Percentiles rank a stretch among this genome's conserved stretches.
Evolutionary conservation across 53 echinoderm and acorn worm genomes (phyloP).

Genomic region (Glandiceps talaboti): DNA sequence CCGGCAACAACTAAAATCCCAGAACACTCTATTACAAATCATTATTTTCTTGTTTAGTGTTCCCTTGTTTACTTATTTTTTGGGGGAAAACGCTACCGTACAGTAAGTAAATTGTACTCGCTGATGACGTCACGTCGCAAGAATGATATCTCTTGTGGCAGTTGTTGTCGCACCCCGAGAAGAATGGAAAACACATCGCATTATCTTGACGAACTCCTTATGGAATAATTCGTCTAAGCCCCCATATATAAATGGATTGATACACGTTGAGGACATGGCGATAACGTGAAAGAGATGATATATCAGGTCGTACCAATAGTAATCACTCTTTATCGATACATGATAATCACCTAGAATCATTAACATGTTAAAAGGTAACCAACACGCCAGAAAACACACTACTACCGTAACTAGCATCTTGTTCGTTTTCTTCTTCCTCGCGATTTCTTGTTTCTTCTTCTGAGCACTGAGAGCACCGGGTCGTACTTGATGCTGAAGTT

Average conservation of each 20-base stretch:
- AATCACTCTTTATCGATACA: neutral
- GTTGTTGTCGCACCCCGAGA: too few species aligned
- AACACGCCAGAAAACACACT: neutral
- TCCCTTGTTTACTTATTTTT: too few species aligned
- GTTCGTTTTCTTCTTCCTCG: neutral
- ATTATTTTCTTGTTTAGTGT: too few species aligned
- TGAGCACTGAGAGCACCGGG: neutral
- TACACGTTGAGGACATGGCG: neutral
- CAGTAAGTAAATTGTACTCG: too few species aligned
- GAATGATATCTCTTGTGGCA: too few species aligned
- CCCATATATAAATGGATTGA: neutral
- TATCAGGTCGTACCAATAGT: neutral
- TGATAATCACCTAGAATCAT: neutral
- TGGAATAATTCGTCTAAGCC: neutral
- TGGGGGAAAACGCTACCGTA: too few species aligned
- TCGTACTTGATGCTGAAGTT: neutral
- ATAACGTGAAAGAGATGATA: neutral
- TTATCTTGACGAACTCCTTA: neutral
- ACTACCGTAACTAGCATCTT: neutral
- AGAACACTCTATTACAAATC: too few species aligned
- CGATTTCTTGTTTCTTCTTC: neutral
- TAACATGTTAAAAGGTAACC: neutral
- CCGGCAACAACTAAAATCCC: too few species aligned
- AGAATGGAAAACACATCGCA: neutral
- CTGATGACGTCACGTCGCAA: too few species aligned